Base-by-base conservation (phyloP, 2,888 invertebrate genomes). In the Euplexia lucipara region DNA sequence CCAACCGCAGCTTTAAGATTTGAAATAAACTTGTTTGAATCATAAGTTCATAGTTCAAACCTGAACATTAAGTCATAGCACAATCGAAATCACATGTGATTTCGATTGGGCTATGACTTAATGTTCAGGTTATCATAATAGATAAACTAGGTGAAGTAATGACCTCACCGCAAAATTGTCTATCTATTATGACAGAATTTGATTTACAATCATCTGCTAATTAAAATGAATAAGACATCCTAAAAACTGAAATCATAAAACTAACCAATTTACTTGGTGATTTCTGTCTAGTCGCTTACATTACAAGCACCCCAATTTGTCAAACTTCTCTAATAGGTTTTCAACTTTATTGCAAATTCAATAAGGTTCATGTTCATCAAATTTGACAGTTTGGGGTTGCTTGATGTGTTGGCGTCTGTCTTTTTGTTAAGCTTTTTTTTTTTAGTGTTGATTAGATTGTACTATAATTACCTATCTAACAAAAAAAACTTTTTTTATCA, bases 161-260 rank as follows among this genome's bases (percentile, higher is more conserved):
- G 44, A 66, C 18, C 9, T 53, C 37, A 37, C n/a, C 18, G 3
- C 22, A 54, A 39, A 65, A 10, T 30, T 20, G 7, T 37, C n/a
- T 45, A 26, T 5, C 2, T 42, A 10, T 20, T 12, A 22, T 39
- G 44, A 53, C 54, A 34, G n/a, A 22, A 54, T 26, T n/a, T 18
- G 9, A 53, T 26, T 20, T 30, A 18, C 14, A 44, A 14, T 44
- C 12, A 42, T n/a, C 18, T 20, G 20, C 8, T 20, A 49, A 30
- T 42, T 12, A 20, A 35, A 42, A 63, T n/a, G 26, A 42, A 30
- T 10, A 66, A 65, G 30, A 49, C 9, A 3, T 20, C 18, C 20
- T 3, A 20, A 64, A 62, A 20, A 12, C 18, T 4, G 8, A 16
- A 20, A 12, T 9, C 0, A 12, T 14, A 7, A 26, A 22, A 30